Base-by-base conservation (phyloP, 2,113 vertebrate species). In the Prionailurus viverrinus region DNA sequence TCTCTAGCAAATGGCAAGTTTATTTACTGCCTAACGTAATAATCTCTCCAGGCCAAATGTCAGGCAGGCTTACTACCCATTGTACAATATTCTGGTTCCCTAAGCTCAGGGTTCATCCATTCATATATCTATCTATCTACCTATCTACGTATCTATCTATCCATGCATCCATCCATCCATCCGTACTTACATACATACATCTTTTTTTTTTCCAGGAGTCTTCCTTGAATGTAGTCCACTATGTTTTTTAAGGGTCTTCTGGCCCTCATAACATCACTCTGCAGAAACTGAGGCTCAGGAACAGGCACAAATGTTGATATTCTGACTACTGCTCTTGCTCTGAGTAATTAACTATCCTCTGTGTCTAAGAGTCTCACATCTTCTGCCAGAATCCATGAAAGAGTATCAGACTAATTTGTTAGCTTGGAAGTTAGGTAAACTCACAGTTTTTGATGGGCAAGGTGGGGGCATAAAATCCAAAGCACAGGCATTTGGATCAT, bases 141-240 rank as follows among this genome's bases (percentile, higher is more conserved):
- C 66, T 1, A 6, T 15, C 5, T 27, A 1, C 7, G 0, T 36
- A 61, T 8, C 19, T 61, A 61, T 61, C 58, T 23, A 61, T 23
- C 1, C 8, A 61, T 23, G 18, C 16, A 55, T 55, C 53, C 16
- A 53, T 53, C 15, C 15, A 55, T 15, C 45, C 41, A 45, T 7
- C 41, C 7, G 45, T 45, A 45, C 45, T 45, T 45, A 13, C 3
- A 51, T 51, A 51, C 51, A 51, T 51, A 11, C 58, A 61, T 61
- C 6, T 4, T 66, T 66, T 66, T 12, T 71, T 71, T 69, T 66
- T 66, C 11, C 21, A 74, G 39, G 39, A 74, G 41, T 89, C 55
- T 55, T 73, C 19, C 78, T 61, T 41, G 55, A 95, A 93, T 29
- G 25, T 31, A 82, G 33, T 23, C 21, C 25, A 31, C 23, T 55